phyloP scores from a whole-genome alignment of 2,113 vertebrate species.

The Neogale vison region DNA sequence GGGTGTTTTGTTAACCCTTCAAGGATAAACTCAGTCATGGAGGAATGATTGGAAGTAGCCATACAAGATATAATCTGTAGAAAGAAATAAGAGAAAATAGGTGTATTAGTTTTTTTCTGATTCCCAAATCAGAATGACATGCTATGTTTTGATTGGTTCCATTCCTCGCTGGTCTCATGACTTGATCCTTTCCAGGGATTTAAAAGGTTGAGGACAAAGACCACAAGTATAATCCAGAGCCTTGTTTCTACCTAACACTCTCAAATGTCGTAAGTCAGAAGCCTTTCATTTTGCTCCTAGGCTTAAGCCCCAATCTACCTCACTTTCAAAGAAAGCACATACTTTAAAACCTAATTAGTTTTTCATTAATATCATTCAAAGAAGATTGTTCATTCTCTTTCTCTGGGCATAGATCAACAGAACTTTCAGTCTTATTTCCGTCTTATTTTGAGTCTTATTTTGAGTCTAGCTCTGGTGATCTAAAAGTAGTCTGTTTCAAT shows the following conservation, averaged over 20 bases:
- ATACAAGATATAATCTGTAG: conserved; percentile 30
- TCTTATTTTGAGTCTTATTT: background rate
- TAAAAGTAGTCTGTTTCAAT: background rate
- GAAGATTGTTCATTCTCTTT: background rate
- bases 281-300: background rate
- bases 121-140: background rate
- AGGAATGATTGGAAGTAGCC: conserved; percentile 43
- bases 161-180: background rate
- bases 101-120: background rate
- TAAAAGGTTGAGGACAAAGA: background rate
- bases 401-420: background rate
- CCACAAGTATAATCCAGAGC: background rate
- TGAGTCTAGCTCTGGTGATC: background rate
- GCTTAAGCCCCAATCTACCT: background rate
- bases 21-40: conserved; percentile 41
- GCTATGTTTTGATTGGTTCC: rapidly evolving
- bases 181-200: background rate
- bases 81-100: background rate
- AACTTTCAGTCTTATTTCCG: background rate
- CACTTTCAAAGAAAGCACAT: background rate
- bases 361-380: background rate
- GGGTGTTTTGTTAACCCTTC: background rate
- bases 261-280: background rate
- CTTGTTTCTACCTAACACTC: background rate
- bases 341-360: background rate